Conservation (phyloP, 2,113 vertebrate species). For the Cichladusa arquata region DNA sequence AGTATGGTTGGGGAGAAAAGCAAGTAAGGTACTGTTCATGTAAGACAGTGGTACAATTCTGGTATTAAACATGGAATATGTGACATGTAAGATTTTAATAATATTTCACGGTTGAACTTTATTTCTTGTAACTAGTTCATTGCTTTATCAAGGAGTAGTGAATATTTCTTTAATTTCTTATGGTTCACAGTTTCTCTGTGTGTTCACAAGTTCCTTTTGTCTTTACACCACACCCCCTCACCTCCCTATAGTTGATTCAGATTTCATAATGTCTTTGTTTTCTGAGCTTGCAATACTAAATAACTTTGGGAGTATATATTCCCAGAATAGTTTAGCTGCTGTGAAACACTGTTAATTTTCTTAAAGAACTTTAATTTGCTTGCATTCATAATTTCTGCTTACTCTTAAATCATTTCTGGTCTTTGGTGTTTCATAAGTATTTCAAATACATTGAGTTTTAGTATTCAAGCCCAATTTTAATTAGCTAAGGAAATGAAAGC, state of each 20-base stretch:
- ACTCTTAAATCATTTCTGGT: not conserved
- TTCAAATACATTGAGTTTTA: not conserved
- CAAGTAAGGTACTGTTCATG: not conserved
- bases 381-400: not conserved
- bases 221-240: not conserved
- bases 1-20: not conserved
- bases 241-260: not conserved
- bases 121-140: not conserved
- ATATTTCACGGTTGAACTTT: not conserved
- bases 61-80: not conserved
- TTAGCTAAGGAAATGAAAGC: slow-evolving; percentile 23
- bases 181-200: not conserved
- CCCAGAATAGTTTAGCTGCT: not conserved
- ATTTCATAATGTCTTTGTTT: not conserved
- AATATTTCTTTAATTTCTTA: not conserved
- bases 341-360: not conserved
- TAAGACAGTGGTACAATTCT: not conserved
- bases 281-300: not conserved
- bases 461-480: not conserved
- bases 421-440: not conserved
- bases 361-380: not conserved
- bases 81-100: not conserved
- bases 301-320: not conserved
- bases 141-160: not conserved
- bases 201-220: not conserved